phyloP scores from a whole-genome alignment of 2,888 invertebrate genomes.

The Cataglyphis altisquamis region DNA sequence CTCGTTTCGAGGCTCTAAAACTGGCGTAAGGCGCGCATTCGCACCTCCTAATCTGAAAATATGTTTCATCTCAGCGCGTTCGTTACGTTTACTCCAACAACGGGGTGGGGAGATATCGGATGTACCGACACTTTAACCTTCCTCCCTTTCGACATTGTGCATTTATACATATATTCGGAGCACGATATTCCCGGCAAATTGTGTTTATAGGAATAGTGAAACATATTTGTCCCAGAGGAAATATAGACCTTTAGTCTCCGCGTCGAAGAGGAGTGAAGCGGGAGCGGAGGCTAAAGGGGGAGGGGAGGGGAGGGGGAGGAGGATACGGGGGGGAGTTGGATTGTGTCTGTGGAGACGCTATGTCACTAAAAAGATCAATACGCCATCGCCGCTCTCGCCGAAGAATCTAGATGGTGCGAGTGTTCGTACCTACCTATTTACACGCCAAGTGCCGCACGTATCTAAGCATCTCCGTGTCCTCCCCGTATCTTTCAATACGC shows the following conservation, averaged over 20 bases:
- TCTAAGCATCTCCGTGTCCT: slow-evolving; percentile 41
- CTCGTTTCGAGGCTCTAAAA: not conserved
- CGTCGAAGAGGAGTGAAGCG: slow-evolving; percentile 58
- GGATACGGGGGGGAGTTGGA: slow-evolving; percentile 75
- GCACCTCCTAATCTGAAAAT: slow-evolving; percentile 26
- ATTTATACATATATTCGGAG: slow-evolving; percentile 55
- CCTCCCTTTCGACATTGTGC: slow-evolving; percentile 26
- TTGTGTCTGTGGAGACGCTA: slow-evolving; percentile 83
- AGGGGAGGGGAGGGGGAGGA: not conserved
- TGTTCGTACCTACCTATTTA: slow-evolving; percentile 72
- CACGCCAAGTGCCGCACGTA: slow-evolving; percentile 55
- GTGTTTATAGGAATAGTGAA: slow-evolving; percentile 86
- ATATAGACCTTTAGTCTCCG: slow-evolving; percentile 85
- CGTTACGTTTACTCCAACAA: slow-evolving; percentile 3
- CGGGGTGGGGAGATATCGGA: not conserved
- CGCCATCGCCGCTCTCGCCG: slow-evolving; percentile 82
- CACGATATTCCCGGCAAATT: slow-evolving; percentile 84
- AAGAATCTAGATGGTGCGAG: slow-evolving; percentile 82
- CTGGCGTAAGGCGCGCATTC: not conserved
- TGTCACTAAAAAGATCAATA: slow-evolving; percentile 86
- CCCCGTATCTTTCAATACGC: not conserved
- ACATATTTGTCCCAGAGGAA: slow-evolving; percentile 85
- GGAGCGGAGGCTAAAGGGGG: slow-evolving; percentile 39
- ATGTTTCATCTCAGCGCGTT: slow-evolving; percentile 22
- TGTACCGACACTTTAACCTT: slow-evolving; percentile 22